Percentiles rank a stretch among this genome's conserved stretches.
These are phyloP conservation scores for Columba janthina DNA, from an alignment of 2,113 vertebrate species.

Conservation along the genomic window DNA sequence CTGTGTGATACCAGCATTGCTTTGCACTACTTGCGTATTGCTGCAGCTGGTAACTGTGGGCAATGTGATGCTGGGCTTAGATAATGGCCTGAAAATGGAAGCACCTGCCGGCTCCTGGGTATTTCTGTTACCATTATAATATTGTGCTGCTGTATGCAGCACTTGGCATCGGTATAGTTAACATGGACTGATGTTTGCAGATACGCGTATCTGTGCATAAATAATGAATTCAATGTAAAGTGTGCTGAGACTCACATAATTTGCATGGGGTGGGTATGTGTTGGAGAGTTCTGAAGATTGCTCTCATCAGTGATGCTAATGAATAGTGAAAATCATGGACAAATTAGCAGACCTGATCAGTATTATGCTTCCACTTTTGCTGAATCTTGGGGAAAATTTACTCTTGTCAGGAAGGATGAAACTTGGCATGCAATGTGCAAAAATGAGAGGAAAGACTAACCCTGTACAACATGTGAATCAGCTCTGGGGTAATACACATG, in stretches of 20 bases:
- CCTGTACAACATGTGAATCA: no score
- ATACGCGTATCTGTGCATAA: background rate
- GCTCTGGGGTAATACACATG: background rate
- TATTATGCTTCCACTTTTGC: background rate
- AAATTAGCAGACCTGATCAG: background rate
- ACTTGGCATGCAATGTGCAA: background rate
- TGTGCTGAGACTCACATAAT: background rate
- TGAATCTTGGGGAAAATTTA: background rate
- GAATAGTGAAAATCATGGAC: background rate
- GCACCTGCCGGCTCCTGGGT: constrained; percentile 3
- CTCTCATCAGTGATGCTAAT: background rate
- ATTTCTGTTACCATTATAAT: background rate
- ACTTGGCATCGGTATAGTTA: background rate
- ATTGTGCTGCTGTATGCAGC: background rate
- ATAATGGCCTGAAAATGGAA: background rate
- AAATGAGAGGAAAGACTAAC: accelerated
- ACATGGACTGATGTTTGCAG: background rate
- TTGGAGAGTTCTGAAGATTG: background rate
- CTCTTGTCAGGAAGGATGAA: background rate
- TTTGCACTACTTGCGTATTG: background rate
- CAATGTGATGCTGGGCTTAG: background rate
- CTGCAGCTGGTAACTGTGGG: background rate
- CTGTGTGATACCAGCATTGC: background rate
- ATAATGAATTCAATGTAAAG: background rate
- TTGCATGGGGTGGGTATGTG: background rate